Evolutionary conservation across 2,113 vertebrate genomes (phyloP).

Genomic region (Paratilapia polleni): DNA sequence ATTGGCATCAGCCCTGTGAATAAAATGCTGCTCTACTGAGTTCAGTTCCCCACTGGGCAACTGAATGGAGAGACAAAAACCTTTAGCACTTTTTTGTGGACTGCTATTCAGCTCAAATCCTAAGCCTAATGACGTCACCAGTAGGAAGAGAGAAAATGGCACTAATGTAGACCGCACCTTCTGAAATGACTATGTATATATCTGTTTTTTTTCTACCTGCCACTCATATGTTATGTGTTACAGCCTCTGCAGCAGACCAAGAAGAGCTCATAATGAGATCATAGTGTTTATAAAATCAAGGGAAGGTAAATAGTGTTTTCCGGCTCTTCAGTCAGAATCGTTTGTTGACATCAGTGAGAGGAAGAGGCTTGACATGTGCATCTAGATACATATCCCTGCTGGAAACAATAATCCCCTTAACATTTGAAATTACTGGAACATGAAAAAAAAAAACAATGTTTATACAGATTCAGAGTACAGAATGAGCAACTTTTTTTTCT

Average conservation of each 20-base stretch:
- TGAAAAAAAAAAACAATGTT: slow-evolving; percentile 75
- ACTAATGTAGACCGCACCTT: slow-evolving; percentile 43
- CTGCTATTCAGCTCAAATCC: slow-evolving; percentile 47
- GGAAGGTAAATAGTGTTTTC: slow-evolving; percentile 56
- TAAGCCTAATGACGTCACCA: slow-evolving; percentile 54
- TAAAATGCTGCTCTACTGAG: slow-evolving; percentile 75
- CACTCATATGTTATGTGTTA: slow-evolving; percentile 4
- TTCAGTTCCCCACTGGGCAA: slow-evolving; percentile 72
- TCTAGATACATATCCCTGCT: slow-evolving; percentile 58
- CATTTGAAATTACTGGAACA: slow-evolving; percentile 75
- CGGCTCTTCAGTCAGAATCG: slow-evolving; percentile 41
- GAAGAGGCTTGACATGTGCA: slow-evolving; percentile 68
- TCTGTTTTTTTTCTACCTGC: slow-evolving; percentile 4
- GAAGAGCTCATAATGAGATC: slow-evolving; percentile 37
- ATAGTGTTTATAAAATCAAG: slow-evolving; percentile 64
- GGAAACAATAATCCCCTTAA: slow-evolving; percentile 67
- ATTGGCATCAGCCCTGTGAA: slow-evolving; percentile 79
- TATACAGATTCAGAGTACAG: slow-evolving; percentile 75
- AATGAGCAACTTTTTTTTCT: slow-evolving; percentile 65
- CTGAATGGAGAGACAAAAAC: slow-evolving; percentile 77
- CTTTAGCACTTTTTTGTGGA: slow-evolving; percentile 60
- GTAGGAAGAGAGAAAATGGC: slow-evolving; percentile 63
- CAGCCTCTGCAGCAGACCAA: slow-evolving; percentile 39
- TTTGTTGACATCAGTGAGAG: slow-evolving; percentile 70
- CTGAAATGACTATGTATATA: slow-evolving; percentile 30